Percentiles rank a stretch among this genome's conserved stretches.
Conservation (phyloP, 1,140 invertebrate genomes). For the Berghia stephanieae region DNA sequence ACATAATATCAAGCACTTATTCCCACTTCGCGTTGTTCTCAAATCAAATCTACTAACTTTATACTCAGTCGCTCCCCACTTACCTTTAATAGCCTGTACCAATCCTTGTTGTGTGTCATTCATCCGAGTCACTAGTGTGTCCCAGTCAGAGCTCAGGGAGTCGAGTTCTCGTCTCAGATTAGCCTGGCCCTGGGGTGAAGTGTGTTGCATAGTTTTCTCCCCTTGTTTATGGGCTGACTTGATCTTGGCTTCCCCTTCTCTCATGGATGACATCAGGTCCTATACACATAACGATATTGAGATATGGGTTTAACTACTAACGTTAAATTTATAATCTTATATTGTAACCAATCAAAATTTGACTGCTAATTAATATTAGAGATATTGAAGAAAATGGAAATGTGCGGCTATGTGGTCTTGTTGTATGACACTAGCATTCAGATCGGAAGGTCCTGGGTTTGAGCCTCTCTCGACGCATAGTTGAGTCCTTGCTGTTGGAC, state of each 20-base stretch:
- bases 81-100: constrained; percentile 75
- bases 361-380: not conserved
- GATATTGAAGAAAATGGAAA: not conserved
- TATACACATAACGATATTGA: constrained; percentile 37
- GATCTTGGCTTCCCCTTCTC: constrained; percentile 58
- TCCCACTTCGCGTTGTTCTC: too few relatives aligned
- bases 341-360: not conserved
- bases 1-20: too few relatives aligned
- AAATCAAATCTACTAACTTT: too few relatives aligned
- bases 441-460: too few relatives aligned
- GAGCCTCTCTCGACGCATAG: too few relatives aligned
- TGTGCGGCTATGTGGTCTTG: too few relatives aligned
- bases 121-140: constrained; percentile 75
- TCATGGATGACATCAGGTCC: constrained; percentile 50
- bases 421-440: too few relatives aligned
- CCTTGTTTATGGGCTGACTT: constrained; percentile 48
- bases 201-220: constrained; percentile 71
- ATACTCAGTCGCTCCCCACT: too few relatives aligned
- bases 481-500: too few relatives aligned
- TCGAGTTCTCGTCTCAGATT: constrained; percentile 80
- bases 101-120: constrained; percentile 68
- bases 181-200: constrained; percentile 80
- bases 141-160: constrained; percentile 78
- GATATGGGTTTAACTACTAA: too few relatives aligned
- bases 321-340: too few relatives aligned